Evolutionary conservation across 2,888 invertebrate species (phyloP).

Genomic region (Parochlus steinenii): DNA sequence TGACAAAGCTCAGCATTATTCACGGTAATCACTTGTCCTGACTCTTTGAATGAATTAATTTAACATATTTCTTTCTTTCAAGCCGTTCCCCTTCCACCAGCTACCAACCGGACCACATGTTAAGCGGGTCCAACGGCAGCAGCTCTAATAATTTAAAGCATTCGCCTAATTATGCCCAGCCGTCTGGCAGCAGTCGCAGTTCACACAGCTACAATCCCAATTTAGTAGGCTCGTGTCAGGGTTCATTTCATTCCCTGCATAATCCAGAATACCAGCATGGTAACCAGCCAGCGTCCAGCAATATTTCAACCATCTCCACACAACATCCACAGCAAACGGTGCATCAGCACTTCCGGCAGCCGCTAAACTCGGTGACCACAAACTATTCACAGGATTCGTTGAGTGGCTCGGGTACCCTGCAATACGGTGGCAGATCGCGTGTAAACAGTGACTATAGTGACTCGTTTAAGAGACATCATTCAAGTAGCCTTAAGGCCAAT

Average conservation of each 20-base stretch:
- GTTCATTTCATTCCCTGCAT: too few species aligned
- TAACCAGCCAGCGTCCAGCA: too few species aligned
- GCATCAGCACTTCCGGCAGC: slow-evolving; percentile 7
- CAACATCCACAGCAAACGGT: slow-evolving; percentile 1
- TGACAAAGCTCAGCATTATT: slow-evolving; percentile 12
- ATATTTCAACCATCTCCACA: background rate
- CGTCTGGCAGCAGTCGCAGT: slow-evolving; percentile 9
- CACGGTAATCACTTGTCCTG: too few species aligned
- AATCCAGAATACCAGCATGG: slow-evolving; percentile 5
- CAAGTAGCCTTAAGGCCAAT: slow-evolving; percentile 5
- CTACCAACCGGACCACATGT: slow-evolving; percentile 10
- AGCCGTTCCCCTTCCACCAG: slow-evolving; percentile 3
- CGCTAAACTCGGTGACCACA: slow-evolving; percentile 12
- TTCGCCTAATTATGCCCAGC: slow-evolving; percentile 5
- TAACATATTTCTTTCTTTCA: too few species aligned
- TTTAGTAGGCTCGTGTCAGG: too few species aligned
- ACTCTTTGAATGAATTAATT: too few species aligned
- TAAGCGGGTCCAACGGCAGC: slow-evolving; percentile 2
- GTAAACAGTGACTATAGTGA: slow-evolving; percentile 26
- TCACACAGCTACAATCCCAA: slow-evolving; percentile 9
- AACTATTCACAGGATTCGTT: slow-evolving; percentile 12
- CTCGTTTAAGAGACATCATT: slow-evolving; percentile 14
- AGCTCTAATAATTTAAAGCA: slow-evolving; percentile 4
- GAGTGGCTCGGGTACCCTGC: slow-evolving; percentile 22
- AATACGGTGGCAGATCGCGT: slow-evolving; percentile 26